Evolutionary conservation across 2,797 vertebrate genomes (phyloP).

Genomic region (Falco concolor): DNA sequence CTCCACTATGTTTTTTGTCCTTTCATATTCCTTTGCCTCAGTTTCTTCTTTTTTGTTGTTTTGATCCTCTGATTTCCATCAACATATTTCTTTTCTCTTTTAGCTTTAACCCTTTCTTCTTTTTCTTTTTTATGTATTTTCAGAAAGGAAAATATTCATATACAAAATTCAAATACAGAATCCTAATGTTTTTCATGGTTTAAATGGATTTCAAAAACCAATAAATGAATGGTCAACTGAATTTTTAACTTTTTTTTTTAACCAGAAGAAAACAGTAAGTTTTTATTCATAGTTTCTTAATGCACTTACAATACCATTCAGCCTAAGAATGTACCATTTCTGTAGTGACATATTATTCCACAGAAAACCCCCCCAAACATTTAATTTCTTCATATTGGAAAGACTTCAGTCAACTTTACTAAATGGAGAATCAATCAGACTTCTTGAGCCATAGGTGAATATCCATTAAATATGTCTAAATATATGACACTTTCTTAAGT

Average conservation of each 20-base stretch:
- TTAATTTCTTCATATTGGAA: not conserved
- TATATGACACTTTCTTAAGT: not conserved
- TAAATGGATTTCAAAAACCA: not conserved
- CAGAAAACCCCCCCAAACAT: not conserved
- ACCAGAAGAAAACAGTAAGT: not conserved
- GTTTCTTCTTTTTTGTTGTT: not conserved
- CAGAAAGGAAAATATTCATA: not conserved
- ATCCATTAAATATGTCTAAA: not conserved
- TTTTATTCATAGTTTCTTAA: not conserved
- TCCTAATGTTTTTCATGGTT: not conserved
- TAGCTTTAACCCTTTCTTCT: not conserved
- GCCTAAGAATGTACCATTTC: not conserved
- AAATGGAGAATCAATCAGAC: not conserved
- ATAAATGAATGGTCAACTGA: not conserved
- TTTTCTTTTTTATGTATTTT: not conserved
- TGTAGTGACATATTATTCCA: not conserved
- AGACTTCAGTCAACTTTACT: not conserved
- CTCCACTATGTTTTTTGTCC: not conserved
- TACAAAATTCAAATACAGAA: not conserved
- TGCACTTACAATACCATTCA: not conserved
- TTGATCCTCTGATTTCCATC: not conserved
- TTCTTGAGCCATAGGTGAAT: not conserved
- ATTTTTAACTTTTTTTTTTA: not conserved
- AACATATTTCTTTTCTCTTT: not conserved
- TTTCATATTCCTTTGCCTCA: not conserved